Evolutionary conservation across 1,140 invertebrate species (phyloP), one percentile per base, ranked within the genome.

Genomic region (Pachypeltis micranthus): DNA sequence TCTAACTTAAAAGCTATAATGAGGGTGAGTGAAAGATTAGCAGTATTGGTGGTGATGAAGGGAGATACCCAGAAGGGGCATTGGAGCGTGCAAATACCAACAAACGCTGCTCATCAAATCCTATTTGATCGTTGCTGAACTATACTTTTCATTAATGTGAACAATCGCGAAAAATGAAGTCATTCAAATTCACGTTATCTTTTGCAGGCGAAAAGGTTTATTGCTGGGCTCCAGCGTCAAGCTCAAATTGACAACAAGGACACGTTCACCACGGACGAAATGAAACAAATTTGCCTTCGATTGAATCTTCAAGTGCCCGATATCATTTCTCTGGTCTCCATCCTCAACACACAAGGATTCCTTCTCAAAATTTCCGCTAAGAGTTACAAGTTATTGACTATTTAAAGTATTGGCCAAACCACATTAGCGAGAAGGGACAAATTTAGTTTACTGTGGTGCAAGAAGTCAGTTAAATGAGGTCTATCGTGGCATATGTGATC

Each of bases 311-410:
- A 80, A 0, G 77, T 81, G 16, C 73, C 77, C 12, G 76, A 79
- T 67, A 80, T 88, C 72, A 74, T 77, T 57, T 72, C 80, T 67
- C 79, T 94, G 54, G 79, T 96, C 39, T 79, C 82, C 54, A 82
- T 83, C 56, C 78, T 95, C 63, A 94, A 96, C 71, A 81, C 86
- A 68, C 85, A 91, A 74, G 90, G 90, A 27, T 86, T 86, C 77
- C 77, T 96, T 58, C 77, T 96, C 64, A 86, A 93, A 70, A 91
- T 90, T 76, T 85, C 83, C 12, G 78, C 80, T n/a, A 84, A 87
- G 73, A 77, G 84, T 16, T 96, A 93, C 71, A 80, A 87, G 73
- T 78, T 88, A 66, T 29, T 66, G 19, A 63, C 56, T 58, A 28
- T 59, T 31, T 59, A 31, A 51, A 16, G 31, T n/a, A n/a, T n/a